Conservation (phyloP, 2,888 invertebrate genomes). For the Ectobius pallidus region DNA sequence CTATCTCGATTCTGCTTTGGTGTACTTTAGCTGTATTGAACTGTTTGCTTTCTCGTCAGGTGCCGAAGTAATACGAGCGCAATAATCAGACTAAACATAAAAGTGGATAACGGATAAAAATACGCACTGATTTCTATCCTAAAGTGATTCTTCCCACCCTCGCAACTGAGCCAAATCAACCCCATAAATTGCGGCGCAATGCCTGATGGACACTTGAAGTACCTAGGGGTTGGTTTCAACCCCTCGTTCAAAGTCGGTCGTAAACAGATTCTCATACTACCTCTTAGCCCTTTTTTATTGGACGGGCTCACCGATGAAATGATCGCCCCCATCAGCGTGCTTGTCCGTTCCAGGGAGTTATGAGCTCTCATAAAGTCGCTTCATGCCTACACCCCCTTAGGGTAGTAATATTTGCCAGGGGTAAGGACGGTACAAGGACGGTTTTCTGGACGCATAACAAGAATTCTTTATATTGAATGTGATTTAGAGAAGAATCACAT, state of each 20-base stretch:
- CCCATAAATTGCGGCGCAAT: conserved; percentile 5
- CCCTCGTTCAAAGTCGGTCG: conserved; percentile 13
- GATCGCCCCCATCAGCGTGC: conserved; percentile 9
- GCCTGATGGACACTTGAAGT: conserved; percentile 16
- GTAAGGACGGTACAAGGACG: too few relatives aligned
- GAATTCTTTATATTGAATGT: too few relatives aligned
- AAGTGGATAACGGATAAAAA: not conserved
- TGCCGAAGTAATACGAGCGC: too few relatives aligned
- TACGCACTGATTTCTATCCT: not conserved
- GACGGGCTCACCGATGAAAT: not conserved
- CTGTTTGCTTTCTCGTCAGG: too few relatives aligned
- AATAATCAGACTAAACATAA: too few relatives aligned
- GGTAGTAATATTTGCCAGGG: too few relatives aligned
- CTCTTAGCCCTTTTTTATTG: conserved; percentile 16
- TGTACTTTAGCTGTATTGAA: too few relatives aligned
- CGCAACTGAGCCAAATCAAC: not conserved
- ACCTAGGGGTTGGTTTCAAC: not conserved
- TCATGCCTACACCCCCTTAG: not conserved
- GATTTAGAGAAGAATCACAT: too few relatives aligned
- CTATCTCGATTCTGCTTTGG: too few relatives aligned
- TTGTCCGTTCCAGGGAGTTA: not conserved
- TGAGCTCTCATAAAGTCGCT: not conserved
- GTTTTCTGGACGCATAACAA: too few relatives aligned
- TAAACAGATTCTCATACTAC: not conserved
- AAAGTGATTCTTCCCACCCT: conserved; percentile 5